Evolutionary conservation across 2,888 invertebrate genomes (phyloP), one percentile per base, ranked within the genome.

Genomic region (Cynaeus angustus): DNA sequence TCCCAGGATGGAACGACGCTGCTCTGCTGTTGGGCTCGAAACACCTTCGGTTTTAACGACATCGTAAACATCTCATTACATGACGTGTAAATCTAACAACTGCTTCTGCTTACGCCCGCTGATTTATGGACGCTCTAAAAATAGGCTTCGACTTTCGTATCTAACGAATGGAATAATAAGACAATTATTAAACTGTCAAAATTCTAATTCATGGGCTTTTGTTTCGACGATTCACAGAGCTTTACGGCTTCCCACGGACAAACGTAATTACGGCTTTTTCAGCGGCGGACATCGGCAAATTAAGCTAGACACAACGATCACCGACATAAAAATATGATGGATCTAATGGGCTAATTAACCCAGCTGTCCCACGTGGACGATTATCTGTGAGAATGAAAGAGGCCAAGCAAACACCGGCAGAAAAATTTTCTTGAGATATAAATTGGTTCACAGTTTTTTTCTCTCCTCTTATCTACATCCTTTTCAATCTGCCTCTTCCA

Each of bases 51-150:
- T 76, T 78, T 81, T 81, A 81, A 80, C 77, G 77, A 74, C 74
- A 53, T 78, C 79, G 74, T 81, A 80, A 81, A 81, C 77, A 74
- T 77, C 77, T 78, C 79, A 79, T 78, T 78, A 81, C 78, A 78
- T 69, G 76, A 77, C 77, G 76, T 77, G 73, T 80, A 79, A 79
- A 79, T 79, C 76, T 75, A 78, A 74, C 75, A 72, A 78, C 73
- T 66, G 76, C 76, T 78, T 74, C 78, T 80, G 77, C 77, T 79
- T 77, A 73, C 71, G 71, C 72, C 53, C 38, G 56, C 53, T 75
- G 79, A 79, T 79, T 80, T 80, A 80, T 67, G 66, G 58, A 55
- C 71, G 48, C 61, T 71, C 70, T 65, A 50, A 61, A 71, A 73
- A 71, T 74, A 69, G 67, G 50, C 43, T 38, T 53, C 62, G 59